Percentiles rank a stretch among this genome's conserved stretches.
phyloP scores from a whole-genome alignment of 1,140 invertebrate genomes.

The Lepidurus arcticus region DNA sequence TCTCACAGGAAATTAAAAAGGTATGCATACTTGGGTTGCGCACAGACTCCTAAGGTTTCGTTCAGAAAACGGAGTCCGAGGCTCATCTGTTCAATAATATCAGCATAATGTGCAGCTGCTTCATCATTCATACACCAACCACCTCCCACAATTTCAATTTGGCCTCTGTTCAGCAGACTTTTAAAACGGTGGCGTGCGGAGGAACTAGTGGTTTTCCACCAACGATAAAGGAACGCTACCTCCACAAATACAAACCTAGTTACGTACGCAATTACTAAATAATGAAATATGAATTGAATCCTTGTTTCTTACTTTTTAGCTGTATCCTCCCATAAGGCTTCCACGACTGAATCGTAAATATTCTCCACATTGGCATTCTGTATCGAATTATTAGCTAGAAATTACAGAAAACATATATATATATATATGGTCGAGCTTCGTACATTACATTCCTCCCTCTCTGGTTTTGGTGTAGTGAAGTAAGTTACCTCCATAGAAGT shows the following conservation, averaged over 20 bases:
- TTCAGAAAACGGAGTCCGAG: slow-evolving; percentile 50
- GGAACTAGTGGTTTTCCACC: slow-evolving; percentile 49
- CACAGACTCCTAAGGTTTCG: slow-evolving; percentile 60
- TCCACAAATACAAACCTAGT: slow-evolving; percentile 47
- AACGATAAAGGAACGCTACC: slow-evolving; percentile 53
- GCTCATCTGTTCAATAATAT: slow-evolving; percentile 54
- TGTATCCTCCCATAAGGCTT: slow-evolving; percentile 44
- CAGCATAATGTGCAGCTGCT: slow-evolving; percentile 42
- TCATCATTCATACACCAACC: slow-evolving; percentile 44
- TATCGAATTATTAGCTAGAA: slow-evolving; percentile 39
- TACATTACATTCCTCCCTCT: neutral
- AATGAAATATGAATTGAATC: neutral
- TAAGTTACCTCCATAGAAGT: slow-evolving; percentile 46
- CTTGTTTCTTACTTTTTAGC: slow-evolving; percentile 39
- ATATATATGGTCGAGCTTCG: neutral
- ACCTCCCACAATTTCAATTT: slow-evolving; percentile 52
- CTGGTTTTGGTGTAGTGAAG: neutral
- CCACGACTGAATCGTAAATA: slow-evolving; percentile 51
- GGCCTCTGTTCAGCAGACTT: slow-evolving; percentile 42
- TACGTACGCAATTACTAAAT: neutral
- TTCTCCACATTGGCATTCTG: slow-evolving; percentile 42
- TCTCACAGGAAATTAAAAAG: neutral
- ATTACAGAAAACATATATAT: slow-evolving; percentile 8
- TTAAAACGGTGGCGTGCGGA: slow-evolving; percentile 43
- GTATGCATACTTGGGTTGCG: slow-evolving; percentile 47